Evolutionary conservation across 2,797 vertebrate genomes (phyloP), one percentile per base, ranked within the genome.

Genomic region (Etheostoma nigrum): DNA sequence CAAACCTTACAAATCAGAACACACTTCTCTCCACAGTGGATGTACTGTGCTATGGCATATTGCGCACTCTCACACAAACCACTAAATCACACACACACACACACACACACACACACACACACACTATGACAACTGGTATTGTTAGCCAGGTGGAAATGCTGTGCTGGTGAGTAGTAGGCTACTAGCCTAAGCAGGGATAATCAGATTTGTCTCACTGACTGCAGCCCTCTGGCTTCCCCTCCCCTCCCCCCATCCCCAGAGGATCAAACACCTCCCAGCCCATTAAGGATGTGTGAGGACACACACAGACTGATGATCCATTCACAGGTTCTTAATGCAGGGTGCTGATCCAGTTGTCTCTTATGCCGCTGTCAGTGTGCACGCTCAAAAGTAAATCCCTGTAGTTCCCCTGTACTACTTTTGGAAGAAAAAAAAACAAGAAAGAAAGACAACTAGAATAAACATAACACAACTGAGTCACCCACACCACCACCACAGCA

Each of bases 201-300:
- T 88, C 86, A 89, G 81, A 86, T 91, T 88, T 88, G 81, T 90
- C 83, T 90, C 89, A 79, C 72, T 83, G 89, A 84, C 85, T 78
- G 67, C 78, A 72, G 73, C 68, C 67, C 76, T 74, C 42, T 64
- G 72, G 74, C 54, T 82, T 74, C 64, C 57, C 75, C 79, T 79
- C 74, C 67, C 86, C 33, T 11, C 36, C 36, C 36, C 30, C 30
- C 27, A 27, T 27, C 30, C 10, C 53, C 52, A 53, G 75, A 78
- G 85, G 83, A 91, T 97, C 96, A 96, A 96, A 97, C 95, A 95
- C 94, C 93, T 94, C 88, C 67, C 61, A 48, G 66, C 49, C 66
- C 64, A 75, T 86, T 82, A 78, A 83, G 54, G 78, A 87, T 84
- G 81, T 78, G 74, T 49, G 19, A 76, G 85, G 72, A 90, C 75